Base-by-base conservation (phyloP, 2,888 invertebrate genomes). In the Hyles lineata region DNA sequence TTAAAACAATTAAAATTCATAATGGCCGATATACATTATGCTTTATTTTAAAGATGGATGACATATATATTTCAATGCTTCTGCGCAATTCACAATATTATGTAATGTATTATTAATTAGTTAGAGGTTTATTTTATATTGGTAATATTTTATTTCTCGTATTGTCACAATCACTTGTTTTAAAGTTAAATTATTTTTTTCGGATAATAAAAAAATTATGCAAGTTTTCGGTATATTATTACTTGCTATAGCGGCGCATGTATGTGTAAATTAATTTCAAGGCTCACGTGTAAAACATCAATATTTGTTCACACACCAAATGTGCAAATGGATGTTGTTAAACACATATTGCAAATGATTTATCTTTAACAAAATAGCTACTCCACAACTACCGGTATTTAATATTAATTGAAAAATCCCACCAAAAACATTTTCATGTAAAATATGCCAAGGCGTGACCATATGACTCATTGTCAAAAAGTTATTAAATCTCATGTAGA, bases 261-360 rank as follows among this genome's bases (percentile, higher is more conserved):
- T 9, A 15, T 32, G 21, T 43, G 35, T 32, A 17, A 29, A 29
- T 61, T 2, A 61, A 63, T 23, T 50, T 50, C 67, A 67, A 50
- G 50, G 67, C 17, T 50, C 55, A 5, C n/a, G n/a, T n/a, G 21
- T 43, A 67, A 17, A 23, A 23, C 8, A 23, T 23, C 43, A 67
- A 67, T 67, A 67, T 67, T 67, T 50, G 17, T 67, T 67, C 23
- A 23, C 23, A 50, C 23, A 67, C 50, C 23, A 21, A 63, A 59
- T 8, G 19, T 59, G 25, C 21, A 60, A 71, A 71, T 59, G 35
- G 58, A 21, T 63, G 50, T 43, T 17, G 43, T 23, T 43, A 67
- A 17, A 63, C n/a, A 15, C 25, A 29, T 19, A 55, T 9, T 3
- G 50, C 52, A 19, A 70, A 58, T 11, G 32, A 70, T 67, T 43